phyloP scores from a whole-genome alignment of 2,113 vertebrate species.

The Microcebus jonahi region DNA sequence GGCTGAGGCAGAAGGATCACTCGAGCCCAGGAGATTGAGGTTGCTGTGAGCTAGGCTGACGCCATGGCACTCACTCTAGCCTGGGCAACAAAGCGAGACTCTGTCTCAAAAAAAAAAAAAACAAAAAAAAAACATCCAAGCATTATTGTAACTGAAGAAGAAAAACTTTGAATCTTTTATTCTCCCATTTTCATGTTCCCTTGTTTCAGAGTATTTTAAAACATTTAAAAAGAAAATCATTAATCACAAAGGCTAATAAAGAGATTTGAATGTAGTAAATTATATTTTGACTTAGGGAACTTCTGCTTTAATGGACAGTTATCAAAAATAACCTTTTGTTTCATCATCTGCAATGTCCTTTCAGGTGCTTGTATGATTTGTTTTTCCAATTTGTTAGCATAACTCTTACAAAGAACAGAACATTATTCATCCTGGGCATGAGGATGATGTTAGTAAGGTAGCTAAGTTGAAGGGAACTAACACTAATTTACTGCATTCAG shows the following conservation, averaged over 20 bases:
- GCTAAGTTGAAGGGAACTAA: neutral
- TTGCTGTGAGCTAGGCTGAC: too few relatives aligned
- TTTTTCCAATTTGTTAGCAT: neutral
- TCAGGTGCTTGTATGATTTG: neutral
- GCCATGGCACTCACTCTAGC: too few relatives aligned
- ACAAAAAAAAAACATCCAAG: too few relatives aligned
- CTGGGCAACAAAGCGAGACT: too few relatives aligned
- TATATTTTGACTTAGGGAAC: neutral
- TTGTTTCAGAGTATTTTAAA: neutral
- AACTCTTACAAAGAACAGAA: neutral
- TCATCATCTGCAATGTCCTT: neutral
- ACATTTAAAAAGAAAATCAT: neutral
- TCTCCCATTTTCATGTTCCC: neutral
- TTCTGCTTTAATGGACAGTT: neutral
- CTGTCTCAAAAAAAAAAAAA: too few relatives aligned
- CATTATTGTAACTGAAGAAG: neutral
- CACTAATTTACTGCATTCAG: neutral
- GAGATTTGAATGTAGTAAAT: neutral
- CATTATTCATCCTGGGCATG: neutral
- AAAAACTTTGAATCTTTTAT: neutral
- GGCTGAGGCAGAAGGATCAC: too few relatives aligned
- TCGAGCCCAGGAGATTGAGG: too few relatives aligned
- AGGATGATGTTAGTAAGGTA: neutral
- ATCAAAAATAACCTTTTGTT: neutral
- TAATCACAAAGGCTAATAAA: neutral